Percentiles rank a stretch among this genome's conserved stretches.
These are phyloP conservation scores for Hirundo rustica DNA, from an alignment of 2,797 vertebrate genomes.

Conservation along the genomic window DNA sequence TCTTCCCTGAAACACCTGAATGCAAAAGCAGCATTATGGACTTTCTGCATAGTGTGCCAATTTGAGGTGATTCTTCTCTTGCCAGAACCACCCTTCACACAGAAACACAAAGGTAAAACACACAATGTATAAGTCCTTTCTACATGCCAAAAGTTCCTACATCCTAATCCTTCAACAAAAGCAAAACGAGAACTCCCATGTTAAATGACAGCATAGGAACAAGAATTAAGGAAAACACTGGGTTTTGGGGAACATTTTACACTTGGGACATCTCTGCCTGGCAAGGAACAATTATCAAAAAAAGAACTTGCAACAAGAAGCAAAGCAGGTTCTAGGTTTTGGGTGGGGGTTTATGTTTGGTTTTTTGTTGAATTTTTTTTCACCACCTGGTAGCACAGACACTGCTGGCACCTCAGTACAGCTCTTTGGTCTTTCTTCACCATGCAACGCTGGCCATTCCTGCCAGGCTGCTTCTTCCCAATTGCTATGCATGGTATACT, in stretches of 20 bases:
- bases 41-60: neutral
- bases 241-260: neutral
- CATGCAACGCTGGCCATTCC: fast-evolving
- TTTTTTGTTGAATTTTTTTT: neutral
- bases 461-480: neutral
- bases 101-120: neutral
- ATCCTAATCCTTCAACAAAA: neutral
- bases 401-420: neutral
- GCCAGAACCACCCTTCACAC: neutral
- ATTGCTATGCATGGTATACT: fast-evolving
- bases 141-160: neutral
- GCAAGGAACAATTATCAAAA: neutral
- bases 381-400: neutral
- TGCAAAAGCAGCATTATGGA: neutral
- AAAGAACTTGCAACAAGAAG: neutral
- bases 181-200: neutral
- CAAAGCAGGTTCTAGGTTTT: neutral
- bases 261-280: neutral
- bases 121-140: neutral
- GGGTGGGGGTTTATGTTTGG: fast-evolving
- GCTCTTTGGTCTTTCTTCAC: neutral
- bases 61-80: neutral
- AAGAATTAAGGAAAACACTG: neutral
- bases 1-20: neutral
- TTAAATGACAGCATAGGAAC: neutral